Percentiles rank a stretch among this genome's conserved stretches.
Evolutionary conservation across 2,113 vertebrate species (phyloP).

Genomic region (Ceratotherium simum): DNA sequence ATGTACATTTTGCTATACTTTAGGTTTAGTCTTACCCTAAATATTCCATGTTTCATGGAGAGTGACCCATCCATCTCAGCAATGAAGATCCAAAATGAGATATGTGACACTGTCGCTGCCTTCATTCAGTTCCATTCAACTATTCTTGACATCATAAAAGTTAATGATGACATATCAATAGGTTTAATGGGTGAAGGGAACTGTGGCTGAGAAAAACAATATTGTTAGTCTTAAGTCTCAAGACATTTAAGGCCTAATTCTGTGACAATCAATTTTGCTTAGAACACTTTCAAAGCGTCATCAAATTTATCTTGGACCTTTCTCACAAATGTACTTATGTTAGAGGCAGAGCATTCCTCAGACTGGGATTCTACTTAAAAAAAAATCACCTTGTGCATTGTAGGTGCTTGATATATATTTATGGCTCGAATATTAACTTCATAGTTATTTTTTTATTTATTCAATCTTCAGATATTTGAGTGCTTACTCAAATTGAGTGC

Average conservation of each 20-base stretch:
- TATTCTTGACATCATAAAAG: background rate
- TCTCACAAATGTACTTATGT: background rate
- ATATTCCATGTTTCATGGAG: background rate
- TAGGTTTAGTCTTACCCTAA: background rate
- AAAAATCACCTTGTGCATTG: background rate
- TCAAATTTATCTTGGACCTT: constrained; percentile 41
- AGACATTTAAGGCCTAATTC: background rate
- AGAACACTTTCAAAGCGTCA: constrained; percentile 18
- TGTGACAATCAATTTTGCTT: constrained; percentile 27
- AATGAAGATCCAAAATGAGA: background rate
- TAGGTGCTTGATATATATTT: constrained; percentile 61
- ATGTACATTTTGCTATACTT: background rate
- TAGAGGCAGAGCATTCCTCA: background rate
- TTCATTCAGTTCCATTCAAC: background rate
- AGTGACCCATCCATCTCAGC: background rate
- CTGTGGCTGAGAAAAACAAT: background rate
- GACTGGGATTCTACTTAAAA: background rate
- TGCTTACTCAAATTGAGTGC: constrained; percentile 39
- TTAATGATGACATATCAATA: background rate
- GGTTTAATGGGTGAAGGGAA: background rate
- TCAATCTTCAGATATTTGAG: constrained; percentile 48
- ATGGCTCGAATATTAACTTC: constrained; percentile 36
- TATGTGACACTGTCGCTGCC: background rate
- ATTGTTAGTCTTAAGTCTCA: background rate
- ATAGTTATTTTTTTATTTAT: constrained; percentile 55